Percentiles rank a stretch among this genome's conserved stretches.
These are phyloP conservation scores for Agonopterix heracliana DNA, from an alignment of 2,888 invertebrate genomes.

Conservation along the genomic window DNA sequence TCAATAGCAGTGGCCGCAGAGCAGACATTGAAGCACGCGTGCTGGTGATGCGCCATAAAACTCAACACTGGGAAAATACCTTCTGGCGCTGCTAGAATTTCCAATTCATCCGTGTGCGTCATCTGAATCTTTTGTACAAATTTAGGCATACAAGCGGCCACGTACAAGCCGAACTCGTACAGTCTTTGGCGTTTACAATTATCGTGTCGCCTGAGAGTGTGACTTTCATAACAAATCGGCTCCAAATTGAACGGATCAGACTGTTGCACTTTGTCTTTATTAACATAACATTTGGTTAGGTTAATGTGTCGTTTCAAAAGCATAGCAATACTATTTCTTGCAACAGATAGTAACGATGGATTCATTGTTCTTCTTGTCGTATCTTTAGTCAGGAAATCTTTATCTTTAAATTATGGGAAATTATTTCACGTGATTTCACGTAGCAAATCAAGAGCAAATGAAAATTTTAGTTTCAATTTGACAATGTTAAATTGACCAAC, in stretches of 20 bases:
- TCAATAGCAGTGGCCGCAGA: conserved; percentile 52
- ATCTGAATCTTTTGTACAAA: conserved; percentile 60
- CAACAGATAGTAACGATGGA: not conserved
- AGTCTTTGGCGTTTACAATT: conserved; percentile 45
- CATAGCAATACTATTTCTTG: not conserved
- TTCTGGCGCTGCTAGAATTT: conserved; percentile 54
- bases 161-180: conserved; percentile 62
- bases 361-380: not conserved
- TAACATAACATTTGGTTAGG: not conserved
- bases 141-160: conserved; percentile 59
- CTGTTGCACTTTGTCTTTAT: conserved; percentile 14
- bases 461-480: too few species aligned
- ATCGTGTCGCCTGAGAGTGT: conserved; percentile 49
- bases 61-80: conserved; percentile 48
- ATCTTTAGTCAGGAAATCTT: not conserved
- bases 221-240: conserved; percentile 33
- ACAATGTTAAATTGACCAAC: too few species aligned
- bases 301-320: not conserved
- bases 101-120: conserved; percentile 56
- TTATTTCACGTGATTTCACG: too few species aligned
- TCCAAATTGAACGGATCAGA: conserved; percentile 39
- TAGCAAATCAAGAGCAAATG: too few species aligned
- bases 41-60: conserved; percentile 54
- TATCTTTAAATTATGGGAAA: too few species aligned
- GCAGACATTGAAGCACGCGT: conserved; percentile 54